Base-by-base conservation (phyloP, 2,888 invertebrate genomes). In the Agrotis segetum region DNA sequence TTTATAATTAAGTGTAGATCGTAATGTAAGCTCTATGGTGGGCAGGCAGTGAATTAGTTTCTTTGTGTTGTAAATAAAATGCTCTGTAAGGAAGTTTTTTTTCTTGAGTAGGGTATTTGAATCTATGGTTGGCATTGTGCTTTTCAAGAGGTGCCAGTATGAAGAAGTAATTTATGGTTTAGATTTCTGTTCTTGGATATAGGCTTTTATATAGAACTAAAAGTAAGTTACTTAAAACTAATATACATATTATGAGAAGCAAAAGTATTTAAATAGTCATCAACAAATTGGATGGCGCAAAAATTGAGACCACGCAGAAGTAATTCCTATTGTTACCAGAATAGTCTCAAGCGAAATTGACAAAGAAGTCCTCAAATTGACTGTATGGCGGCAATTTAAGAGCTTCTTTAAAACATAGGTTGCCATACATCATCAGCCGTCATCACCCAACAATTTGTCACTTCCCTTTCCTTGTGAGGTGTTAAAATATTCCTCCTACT, bases 1-100 rank as follows among this genome's bases (percentile, higher is more conserved):
- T 79, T 79, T 77, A 77, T 71, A 79, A 79, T 81, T 71, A 76
- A 76, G 67, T 55, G 24, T 46, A 58, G 67, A 61, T 56, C 47
- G 74, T 74, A 77, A 76, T 29, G 50, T 74, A 74, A 74, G 55
- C 79, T 71, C 29, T 61, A 44, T 78, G 21, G 16, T 67, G 29
- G 40, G 11, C 13, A 46, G 60, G 13, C 55, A 49, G 60, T 46
- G 79, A 77, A 77, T 56, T 46, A 56, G 17, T 77, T 74, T 73
- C 58, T 69, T 69, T 77, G 40, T 52, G 46, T 9, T 72, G 13
- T 53, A 46, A 52, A 71, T 69, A 77, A 24, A 16, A 67, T 52
- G 5, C n/a, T 24, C 13, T 62, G 49, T 40, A 46, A 6, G 13
- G 44, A 50, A n/a, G 1, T 13, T 40, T 64, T 66, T 64, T 34